A percentile compares a stretch with the other conserved stretches of the same genome.
phyloP scores from a whole-genome alignment of 1,140 invertebrate species.

The Zophobas morio region DNA sequence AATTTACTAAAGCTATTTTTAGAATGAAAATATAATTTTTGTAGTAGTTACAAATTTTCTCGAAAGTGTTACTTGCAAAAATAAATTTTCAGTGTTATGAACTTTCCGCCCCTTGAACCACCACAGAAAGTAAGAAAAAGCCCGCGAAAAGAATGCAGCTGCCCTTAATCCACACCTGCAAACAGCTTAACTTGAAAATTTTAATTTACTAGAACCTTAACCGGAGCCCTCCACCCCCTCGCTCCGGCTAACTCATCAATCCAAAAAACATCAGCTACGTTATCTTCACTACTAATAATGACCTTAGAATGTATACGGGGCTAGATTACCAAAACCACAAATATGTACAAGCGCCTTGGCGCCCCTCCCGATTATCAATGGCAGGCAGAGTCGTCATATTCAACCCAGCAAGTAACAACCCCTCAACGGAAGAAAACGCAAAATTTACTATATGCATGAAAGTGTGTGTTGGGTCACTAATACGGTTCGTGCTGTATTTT shows the following conservation, averaged over 20 bases:
- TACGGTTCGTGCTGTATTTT: conserved; percentile 57
- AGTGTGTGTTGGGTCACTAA: conserved; percentile 48
- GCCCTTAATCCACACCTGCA: too few relatives aligned
- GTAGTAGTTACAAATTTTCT: too few relatives aligned
- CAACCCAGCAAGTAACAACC: not conserved
- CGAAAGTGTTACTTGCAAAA: too few relatives aligned
- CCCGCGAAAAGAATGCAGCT: not conserved
- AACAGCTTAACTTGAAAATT: too few relatives aligned
- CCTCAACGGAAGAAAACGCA: conserved; percentile 4
- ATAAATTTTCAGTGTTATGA: too few relatives aligned
- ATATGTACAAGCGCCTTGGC: conserved; percentile 10
- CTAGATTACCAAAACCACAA: not conserved
- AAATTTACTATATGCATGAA: conserved; percentile 17
- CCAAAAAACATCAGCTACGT: not conserved
- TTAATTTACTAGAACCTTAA: too few relatives aligned
- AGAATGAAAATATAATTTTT: too few relatives aligned
- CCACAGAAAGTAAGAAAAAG: not conserved
- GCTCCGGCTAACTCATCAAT: too few relatives aligned
- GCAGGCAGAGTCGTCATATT: not conserved
- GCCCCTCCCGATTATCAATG: not conserved
- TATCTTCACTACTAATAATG: not conserved
- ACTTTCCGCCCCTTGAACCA: too few relatives aligned
- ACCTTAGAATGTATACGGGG: conserved; percentile 9
- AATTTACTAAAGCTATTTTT: too few relatives aligned
- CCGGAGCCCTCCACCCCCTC: too few relatives aligned